A percentile compares a stretch with the other conserved stretches of the same genome.
phyloP scores from a whole-genome alignment of 2,797 vertebrate genomes.

The Eleutherodactylus coqui region DNA sequence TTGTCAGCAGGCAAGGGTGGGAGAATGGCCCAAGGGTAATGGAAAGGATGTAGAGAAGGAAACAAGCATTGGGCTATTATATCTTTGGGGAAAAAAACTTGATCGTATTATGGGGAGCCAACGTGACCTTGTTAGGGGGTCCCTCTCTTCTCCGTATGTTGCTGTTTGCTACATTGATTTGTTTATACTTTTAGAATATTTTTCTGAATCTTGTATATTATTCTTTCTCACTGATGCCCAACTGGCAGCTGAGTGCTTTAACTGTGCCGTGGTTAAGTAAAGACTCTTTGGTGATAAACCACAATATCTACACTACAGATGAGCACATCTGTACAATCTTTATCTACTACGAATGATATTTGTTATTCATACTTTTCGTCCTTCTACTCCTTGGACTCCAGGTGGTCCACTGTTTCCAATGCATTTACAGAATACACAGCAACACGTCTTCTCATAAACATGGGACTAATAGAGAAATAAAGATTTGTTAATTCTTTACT shows the following conservation, averaged over 20 bases:
- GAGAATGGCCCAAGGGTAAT: no score
- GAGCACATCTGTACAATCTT: not conserved
- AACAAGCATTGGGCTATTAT: no score
- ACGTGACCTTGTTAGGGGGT: no score
- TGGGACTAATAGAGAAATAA: constrained; percentile 75
- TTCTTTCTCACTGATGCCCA: not conserved
- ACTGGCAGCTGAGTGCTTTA: not conserved
- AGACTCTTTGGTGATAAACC: not conserved
- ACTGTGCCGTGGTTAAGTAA: not conserved
- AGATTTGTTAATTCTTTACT: not conserved
- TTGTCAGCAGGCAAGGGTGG: no score
- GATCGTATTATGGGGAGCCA: no score
- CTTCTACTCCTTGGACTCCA: constrained; percentile 75
- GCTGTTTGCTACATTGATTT: no score
- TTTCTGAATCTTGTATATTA: not conserved
- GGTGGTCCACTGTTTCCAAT: constrained; percentile 78
- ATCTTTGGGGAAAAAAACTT: no score
- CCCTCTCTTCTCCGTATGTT: no score
- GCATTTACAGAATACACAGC: constrained; percentile 82
- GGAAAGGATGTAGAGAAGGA: no score
- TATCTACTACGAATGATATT: not conserved
- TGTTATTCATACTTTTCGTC: constrained; percentile 77
- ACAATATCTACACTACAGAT: not conserved
- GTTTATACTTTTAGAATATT: not conserved
- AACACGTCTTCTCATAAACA: constrained; percentile 82